Base-by-base conservation (phyloP, 2,888 invertebrate species). In the Netelia virgata region DNA sequence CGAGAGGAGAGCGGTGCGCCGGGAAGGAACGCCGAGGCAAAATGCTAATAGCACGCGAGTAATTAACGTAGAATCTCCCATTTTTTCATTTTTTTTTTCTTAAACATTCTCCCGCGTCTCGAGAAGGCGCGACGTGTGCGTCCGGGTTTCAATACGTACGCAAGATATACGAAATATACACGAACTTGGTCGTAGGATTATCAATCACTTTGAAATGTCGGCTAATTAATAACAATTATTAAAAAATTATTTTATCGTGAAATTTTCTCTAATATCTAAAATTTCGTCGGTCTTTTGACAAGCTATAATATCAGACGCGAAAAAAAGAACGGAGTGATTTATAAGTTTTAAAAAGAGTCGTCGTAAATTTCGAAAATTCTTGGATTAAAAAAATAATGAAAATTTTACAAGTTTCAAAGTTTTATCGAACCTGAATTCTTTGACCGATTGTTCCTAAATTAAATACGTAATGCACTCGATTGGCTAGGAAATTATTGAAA, bases 11-110 rank as follows among this genome's bases (percentile, higher is more conserved):
- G 55, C 18, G 16, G 28, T 61, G 68, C 55, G 57, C 68, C 43
- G 59, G 53, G 73, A 72, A 69, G 28, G n/a, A 68, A 73, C 78
- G n/a, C 23, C 36, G 61, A 55, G 55, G 23, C 55, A 76, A 78
- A 79, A 82, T 82, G 68, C 82, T 85, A 85, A 85, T 82, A 79
- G 82, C 79, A 43, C 75, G 61, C 28, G 75, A 79, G 85, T 85
- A 82, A 85, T 85, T 85, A 82, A 85, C 85, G 82, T 57, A 41
- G 41, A 72, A 79, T 61, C 18, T n/a, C 14, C 47, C 11, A 18
- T 63, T 63, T 47, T 74, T 68, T 63, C 43, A 9, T 55, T 14
- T 36, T 68, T 9, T 28, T 28, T 14, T 50, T n/a, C 70, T 64
- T 36, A 53, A 75, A 28, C 14, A 28, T 20, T n/a, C 10, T 47